Evolutionary conservation across 2,113 vertebrate species (phyloP), one percentile per base, ranked within the genome.

Genomic region (Bufo gargarizans): DNA sequence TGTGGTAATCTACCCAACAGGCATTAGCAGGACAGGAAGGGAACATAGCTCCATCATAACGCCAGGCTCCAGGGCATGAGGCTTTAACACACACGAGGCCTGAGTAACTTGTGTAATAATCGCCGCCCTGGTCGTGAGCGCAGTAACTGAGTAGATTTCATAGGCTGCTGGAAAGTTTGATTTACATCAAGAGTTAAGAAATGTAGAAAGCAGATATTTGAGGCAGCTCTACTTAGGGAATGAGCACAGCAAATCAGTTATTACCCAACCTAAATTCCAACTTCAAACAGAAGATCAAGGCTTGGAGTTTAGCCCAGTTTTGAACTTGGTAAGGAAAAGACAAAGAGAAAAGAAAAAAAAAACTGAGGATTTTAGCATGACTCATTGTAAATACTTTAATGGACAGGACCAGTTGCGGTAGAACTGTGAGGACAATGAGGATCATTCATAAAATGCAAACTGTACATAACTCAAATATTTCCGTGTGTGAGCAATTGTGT

Each of bases 181-280:
- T 90, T 77, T 88, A 84, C 63, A 77, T 80, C 33, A 81, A 81
- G 78, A 87, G 77, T 59, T 87, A 87, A 87, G 78, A 79, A 59
- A 67, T 72, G 86, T 56, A 43, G 82, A 22, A 56, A 59, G 58
- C 53, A 61, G 45, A 86, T 85, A 67, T 86, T 86, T 86, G 45
- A 79, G 78, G 76, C 47, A n/a, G 76, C 77, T 86, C n/a, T n/a
- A 72, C 49, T 58, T 59, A 59, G 65, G 77, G 78, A 72, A 81
- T 71, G 77, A 72, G 65, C 80, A 61, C 69, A 43, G 55, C 77
- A 72, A 79, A 79, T 81, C 77, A 81, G 77, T 87, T 79, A 82
- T 6, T 22, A 4, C 50, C 12, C 71, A 0, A 0, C 16, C 84
- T 81, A 87, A 90, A 86, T 63, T 84, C 91, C 17, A 78, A 84